Percentiles rank a stretch among this genome's conserved stretches.
Evolutionary conservation across 2,797 vertebrate species (phyloP).

Genomic region (Molossus molossus): DNA sequence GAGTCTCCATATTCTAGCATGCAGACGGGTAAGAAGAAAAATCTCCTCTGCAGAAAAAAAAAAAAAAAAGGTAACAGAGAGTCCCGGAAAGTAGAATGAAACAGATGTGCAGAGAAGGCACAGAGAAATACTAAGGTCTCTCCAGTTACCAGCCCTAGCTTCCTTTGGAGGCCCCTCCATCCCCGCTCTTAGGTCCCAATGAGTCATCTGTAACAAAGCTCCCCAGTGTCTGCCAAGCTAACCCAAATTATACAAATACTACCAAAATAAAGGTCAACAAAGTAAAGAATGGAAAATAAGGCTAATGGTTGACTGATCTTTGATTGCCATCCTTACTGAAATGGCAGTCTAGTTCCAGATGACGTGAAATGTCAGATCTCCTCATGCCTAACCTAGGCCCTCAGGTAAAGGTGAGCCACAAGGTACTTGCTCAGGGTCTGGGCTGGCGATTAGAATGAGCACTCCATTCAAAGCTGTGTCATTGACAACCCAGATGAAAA

Average conservation of each 20-base stretch:
- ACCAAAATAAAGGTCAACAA: slow-evolving; percentile 31
- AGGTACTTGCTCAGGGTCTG: neutral
- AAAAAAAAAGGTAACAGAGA: neutral
- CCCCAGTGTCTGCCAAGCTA: neutral
- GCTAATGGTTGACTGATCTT: neutral
- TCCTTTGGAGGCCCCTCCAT: neutral
- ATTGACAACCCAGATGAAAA: slow-evolving; percentile 28
- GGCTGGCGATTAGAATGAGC: neutral
- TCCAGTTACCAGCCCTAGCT: neutral
- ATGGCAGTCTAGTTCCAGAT: neutral
- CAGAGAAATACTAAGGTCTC: neutral
- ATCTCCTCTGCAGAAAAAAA: neutral
- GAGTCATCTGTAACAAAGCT: neutral
- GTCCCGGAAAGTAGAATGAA: neutral
- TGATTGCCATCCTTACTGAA: neutral
- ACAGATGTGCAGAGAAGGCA: neutral
- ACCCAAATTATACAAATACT: slow-evolving; percentile 12
- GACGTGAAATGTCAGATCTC: neutral
- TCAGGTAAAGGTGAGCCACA: neutral
- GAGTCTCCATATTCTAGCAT: neutral
- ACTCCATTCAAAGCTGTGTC: neutral
- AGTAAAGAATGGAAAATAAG: slow-evolving; percentile 24
- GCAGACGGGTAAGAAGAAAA: neutral
- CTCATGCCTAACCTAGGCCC: neutral
- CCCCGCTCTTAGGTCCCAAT: neutral